These are phyloP conservation scores for Hephaestus fuliginosus DNA, from an alignment of 2,797 vertebrate genomes.

Conservation along the genomic window DNA sequence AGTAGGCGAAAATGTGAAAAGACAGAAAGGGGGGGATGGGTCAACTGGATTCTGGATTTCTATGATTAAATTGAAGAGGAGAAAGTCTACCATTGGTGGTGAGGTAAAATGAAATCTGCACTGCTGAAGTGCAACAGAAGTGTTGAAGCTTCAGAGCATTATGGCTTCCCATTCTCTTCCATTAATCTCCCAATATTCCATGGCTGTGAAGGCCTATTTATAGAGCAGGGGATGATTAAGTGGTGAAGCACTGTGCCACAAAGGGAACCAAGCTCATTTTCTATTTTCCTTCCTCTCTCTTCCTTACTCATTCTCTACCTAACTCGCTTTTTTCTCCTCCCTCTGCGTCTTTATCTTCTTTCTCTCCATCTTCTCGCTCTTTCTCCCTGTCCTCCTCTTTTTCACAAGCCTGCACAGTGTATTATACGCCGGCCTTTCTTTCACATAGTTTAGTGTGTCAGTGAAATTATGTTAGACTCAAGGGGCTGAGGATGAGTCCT, in stretches of 20 bases:
- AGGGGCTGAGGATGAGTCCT: conserved; percentile 57
- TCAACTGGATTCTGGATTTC: conserved; percentile 38
- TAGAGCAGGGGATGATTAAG: conserved; percentile 82
- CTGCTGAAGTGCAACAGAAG: conserved; percentile 60
- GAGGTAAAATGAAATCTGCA: conserved; percentile 65
- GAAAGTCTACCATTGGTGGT: conserved; percentile 25
- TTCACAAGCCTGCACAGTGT: conserved; percentile 35
- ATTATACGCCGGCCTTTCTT: conserved; percentile 34
- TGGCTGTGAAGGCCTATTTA: conserved; percentile 79
- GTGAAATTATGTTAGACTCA: conserved; percentile 60
- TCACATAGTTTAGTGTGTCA: conserved; percentile 50
- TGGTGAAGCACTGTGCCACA: conserved; percentile 76
- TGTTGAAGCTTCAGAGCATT: conserved; percentile 66
- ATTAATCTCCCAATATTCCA: conserved; percentile 84
- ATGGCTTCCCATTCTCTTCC: conserved; percentile 70
- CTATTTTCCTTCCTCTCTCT: conserved; percentile 59
- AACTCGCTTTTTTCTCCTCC: conserved; percentile 35
- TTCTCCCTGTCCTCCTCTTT: conserved; percentile 17
- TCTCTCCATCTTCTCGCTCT: conserved; percentile 16
- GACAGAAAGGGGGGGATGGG: not conserved
- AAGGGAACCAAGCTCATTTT: conserved; percentile 80
- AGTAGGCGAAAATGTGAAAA: conserved; percentile 25
- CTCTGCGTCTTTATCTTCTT: conserved; percentile 40
- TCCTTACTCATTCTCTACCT: conserved; percentile 49
- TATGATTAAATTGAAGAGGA: conserved; percentile 40